Evolutionary conservation across 2,797 vertebrate genomes (phyloP), one percentile per base, ranked within the genome.

Genomic region (Petrocephalus schoutedeni): DNA sequence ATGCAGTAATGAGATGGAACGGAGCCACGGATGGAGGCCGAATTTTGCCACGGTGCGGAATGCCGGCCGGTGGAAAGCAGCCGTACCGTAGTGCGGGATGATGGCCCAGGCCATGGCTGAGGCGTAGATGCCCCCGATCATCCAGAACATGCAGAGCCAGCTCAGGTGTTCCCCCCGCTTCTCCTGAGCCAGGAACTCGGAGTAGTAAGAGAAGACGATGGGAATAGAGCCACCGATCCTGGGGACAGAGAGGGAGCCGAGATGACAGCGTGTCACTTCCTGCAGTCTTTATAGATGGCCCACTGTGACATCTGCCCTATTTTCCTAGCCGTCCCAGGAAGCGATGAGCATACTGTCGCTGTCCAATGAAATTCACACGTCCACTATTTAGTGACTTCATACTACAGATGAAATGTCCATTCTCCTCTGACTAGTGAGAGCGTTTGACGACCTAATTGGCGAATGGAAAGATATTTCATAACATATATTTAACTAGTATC

Each of bases 71-170:
- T 6, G 28, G 53, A 58, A 8, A n/a, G 54, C 54, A 88, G 57
- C 80, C 94, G 95, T 92, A 99, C 98, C 98, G 0, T 99, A 99
- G 93, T 99, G 98, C 0, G 98, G 98, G 89, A 99, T 99, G 94
- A 99, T 99, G 92, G 98, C 97, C 98, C 98, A 99, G 85, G 98
- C 98, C 98, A 99, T 99, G 28, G 98, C 98, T 0, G 98, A 97
- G 4, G 98, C 98, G 0, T 99, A 99, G 93, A 99, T 98, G 0
- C 98, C 98, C 0, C 98, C 98, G 0, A 99, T 98, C 98, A 99
- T 99, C 98, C 98, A 99, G 93, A 99, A 99, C 98, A 99, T 99
- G 93, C 97, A 98, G 90, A 99, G 97, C 98, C 98, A 99, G 92
- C 98, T 99, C 90, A 99, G 93, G 90, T 99, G 98, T 87, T 99